Evolutionary conservation across 2,888 invertebrate genomes (phyloP), one percentile per base, ranked within the genome.

Genomic region (Luperina testacea): DNA sequence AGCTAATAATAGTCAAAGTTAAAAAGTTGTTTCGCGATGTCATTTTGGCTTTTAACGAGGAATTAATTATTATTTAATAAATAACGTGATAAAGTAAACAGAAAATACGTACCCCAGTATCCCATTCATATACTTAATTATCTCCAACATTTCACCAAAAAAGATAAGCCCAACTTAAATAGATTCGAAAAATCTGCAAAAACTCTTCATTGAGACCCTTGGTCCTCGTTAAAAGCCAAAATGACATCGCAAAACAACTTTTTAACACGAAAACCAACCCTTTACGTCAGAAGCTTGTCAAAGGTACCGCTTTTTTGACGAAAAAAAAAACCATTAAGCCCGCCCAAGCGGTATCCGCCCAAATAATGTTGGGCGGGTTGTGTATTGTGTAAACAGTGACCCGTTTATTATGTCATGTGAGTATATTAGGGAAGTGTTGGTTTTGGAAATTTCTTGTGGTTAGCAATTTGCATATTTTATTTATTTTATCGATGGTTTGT

Each of bases 171-270:
- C 7, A n/a, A 63, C 32, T 45, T 71, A 72, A 76, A 79, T 69
- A 79, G 68, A 76, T 79, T 83, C n/a, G 11, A 79, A 76, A 86
- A 86, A 81, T 71, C 83, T 67, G 65, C 76, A 83, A 80, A 86
- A 82, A 75, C 57, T 81, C 75, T 45, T 65, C 74, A 87, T 87
- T 74, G 72, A 81, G 87, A 80, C 80, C 87, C 61, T 8, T 13
- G 67, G 76, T 74, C 63, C 80, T 89, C 75, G 82, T 89, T 88
- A 87, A 79, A 81, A 72, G 70, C 61, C 64, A 72, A 79, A 89
- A 88, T 86, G 89, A 89, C 85, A 83, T 72, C 65, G 82, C 81
- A 20, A 78, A 85, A 84, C 77, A 87, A 86, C 82, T 86, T 88
- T 87, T 82, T 78, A 81, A 85, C 82, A 88, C 53, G 68, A 80